phyloP scores from a whole-genome alignment of 2,113 vertebrate species.

The Paratilapia polleni region DNA sequence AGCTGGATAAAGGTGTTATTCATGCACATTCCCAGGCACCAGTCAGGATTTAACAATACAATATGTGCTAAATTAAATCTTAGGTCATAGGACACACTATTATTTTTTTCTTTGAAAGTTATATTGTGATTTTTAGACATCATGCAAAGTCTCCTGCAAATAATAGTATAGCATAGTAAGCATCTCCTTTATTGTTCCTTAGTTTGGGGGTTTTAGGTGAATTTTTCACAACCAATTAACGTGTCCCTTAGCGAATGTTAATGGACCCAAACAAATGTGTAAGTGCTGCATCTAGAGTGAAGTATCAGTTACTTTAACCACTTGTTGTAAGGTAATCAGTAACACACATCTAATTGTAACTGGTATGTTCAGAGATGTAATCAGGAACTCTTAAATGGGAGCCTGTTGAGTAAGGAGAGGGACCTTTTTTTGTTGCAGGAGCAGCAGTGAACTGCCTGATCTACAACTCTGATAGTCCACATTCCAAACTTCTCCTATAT shows the following conservation, averaged over 20 bases:
- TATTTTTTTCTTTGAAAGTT: background rate
- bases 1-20: background rate
- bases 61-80: background rate
- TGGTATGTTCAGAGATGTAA: constrained; percentile 75
- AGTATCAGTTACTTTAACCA: constrained; percentile 64
- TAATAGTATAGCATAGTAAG: background rate
- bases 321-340: constrained; percentile 65
- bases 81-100: background rate
- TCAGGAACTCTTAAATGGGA: constrained; percentile 68
- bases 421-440: constrained; percentile 39
- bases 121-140: background rate
- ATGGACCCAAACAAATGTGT: constrained; percentile 22
- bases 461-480: constrained; percentile 65
- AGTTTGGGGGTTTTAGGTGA: constrained; percentile 5
- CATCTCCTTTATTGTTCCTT: background rate
- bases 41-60: background rate
- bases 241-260: constrained; percentile 22
- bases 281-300: constrained; percentile 32
- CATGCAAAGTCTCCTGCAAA: background rate
- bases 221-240: constrained; percentile 11
- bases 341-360: constrained; percentile 77
- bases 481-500: constrained; percentile 71
- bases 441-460: constrained; percentile 54
- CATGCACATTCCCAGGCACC: background rate
- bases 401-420: constrained; percentile 58